phyloP scores from a whole-genome alignment of 2,888 invertebrate species.

The Hoplodrina blanda region DNA sequence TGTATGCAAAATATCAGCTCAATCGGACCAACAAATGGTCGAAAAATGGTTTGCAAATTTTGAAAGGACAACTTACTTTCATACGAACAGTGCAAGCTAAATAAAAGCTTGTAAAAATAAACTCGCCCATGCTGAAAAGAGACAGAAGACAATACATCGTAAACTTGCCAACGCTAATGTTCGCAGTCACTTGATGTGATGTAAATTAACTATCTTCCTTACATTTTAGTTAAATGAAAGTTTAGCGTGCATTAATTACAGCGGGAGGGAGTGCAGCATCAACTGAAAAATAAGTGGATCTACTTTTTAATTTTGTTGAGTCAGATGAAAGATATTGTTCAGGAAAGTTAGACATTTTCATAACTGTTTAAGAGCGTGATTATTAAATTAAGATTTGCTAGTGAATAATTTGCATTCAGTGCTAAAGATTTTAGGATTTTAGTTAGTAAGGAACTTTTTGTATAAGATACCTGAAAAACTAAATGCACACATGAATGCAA shows the following conservation, averaged over 20 bases:
- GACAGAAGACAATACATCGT: slow-evolving; percentile 52
- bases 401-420: not conserved
- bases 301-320: slow-evolving; percentile 43
- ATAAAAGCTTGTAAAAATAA: slow-evolving; percentile 22
- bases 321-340: slow-evolving; percentile 25
- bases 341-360: slow-evolving; percentile 25
- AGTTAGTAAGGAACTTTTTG: too few relatives aligned
- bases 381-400: slow-evolving; percentile 26
- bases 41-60: too few relatives aligned
- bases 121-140: slow-evolving; percentile 40
- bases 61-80: too few relatives aligned
- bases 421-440: not conserved
- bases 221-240: slow-evolving; percentile 41
- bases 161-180: slow-evolving; percentile 59
- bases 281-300: slow-evolving; percentile 33
- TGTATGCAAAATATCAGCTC: too few relatives aligned
- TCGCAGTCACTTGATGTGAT: slow-evolving; percentile 42
- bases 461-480: too few relatives aligned
- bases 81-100: too few relatives aligned
- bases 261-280: slow-evolving; percentile 28
- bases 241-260: slow-evolving; percentile 38
- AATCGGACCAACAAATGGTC: too few relatives aligned
- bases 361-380: not conserved
- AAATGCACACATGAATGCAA: too few relatives aligned
- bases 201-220: slow-evolving; percentile 35